Base-by-base conservation (phyloP, 2,888 invertebrate genomes). In the Agonum fuliginosum region DNA sequence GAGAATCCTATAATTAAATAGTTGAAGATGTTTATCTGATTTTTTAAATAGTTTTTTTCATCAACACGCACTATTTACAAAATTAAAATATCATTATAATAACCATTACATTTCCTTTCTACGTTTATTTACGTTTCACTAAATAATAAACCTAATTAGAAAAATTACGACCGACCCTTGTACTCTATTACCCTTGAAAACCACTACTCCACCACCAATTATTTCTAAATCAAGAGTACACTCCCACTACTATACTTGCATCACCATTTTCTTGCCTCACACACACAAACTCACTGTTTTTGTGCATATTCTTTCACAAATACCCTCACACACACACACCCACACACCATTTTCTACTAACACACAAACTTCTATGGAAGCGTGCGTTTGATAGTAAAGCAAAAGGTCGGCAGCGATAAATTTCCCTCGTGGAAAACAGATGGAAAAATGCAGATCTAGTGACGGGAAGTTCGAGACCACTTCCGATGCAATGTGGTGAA, bases 401-500 rank as follows among this genome's bases (percentile, higher is more conserved):
- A 27, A 14, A 30, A 65, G 65, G 65, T 65, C 65, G 54, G 24
- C 6, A 27, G 54, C 58, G 24, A 58, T 73, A 73, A 73, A 73
- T 73, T 73, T 41, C 37, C 34, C 24, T 73, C 43, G 37, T 37
- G 58, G 41, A 73, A 73, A 73, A 73, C 73, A 73, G 73, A 73
- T 73, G 73, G 73, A 73, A 73, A 73, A 73, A 73, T 73, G 73
- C 73, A 73, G 73, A 73, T 34, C 41, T 30, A 17, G 14, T 65
- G 65, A 65, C 65, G 65, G n/a, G 34, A 34, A 5, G 27, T 19
- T 65, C 30, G 14, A 37, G 37, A 10, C 62, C 62, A 34, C 19
- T 65, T 65, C 34, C 30, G 65, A 14, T 65, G 65, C 65, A 65
- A 34, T 65, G 65, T 17, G 48, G 65, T 12, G 6, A 12, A 17